Evolutionary conservation across 2,888 invertebrate species (phyloP).

Genomic region (Crepidodera aurea): DNA sequence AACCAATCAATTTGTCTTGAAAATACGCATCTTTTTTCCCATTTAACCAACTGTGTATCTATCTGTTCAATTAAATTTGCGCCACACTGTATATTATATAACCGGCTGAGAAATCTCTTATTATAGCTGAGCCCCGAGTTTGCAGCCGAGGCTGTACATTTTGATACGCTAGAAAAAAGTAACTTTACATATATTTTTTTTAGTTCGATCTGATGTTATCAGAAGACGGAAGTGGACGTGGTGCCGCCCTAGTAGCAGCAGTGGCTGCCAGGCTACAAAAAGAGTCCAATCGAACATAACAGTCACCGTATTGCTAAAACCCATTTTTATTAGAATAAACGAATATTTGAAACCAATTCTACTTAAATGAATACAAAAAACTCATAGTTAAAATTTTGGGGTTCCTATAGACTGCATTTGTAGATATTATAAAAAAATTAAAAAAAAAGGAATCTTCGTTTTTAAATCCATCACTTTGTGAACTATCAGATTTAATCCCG

Average conservation of each 20-base stretch:
- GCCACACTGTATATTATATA: too few relatives aligned
- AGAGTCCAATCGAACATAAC: constrained; percentile 26
- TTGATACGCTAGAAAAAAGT: too few relatives aligned
- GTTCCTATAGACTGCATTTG: constrained; percentile 34
- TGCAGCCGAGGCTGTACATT: too few relatives aligned
- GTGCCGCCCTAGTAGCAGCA: constrained; percentile 95
- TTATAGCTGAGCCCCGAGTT: too few relatives aligned
- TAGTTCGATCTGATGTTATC: constrained; percentile 94
- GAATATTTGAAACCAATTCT: constrained; percentile 2
- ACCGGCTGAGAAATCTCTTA: too few relatives aligned
- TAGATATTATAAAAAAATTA: constrained; percentile 25
- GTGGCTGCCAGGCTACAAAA: constrained; percentile 67
- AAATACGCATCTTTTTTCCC: too few relatives aligned
- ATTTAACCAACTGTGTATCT: too few relatives aligned
- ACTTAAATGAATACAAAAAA: constrained; percentile 13
- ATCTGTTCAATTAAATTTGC: too few relatives aligned
- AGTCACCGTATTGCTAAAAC: not conserved
- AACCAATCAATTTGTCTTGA: too few relatives aligned
- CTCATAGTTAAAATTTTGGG: constrained; percentile 15
- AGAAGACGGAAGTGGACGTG: constrained; percentile 96
- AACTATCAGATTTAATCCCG: constrained; percentile 9
- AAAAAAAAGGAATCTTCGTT: constrained; percentile 8
- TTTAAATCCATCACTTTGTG: constrained; percentile 20
- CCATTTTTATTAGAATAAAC: constrained; percentile 16
- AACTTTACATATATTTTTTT: constrained; percentile 42